Conservation (phyloP, 2,888 invertebrate genomes). For the Eilema sororculum region DNA sequence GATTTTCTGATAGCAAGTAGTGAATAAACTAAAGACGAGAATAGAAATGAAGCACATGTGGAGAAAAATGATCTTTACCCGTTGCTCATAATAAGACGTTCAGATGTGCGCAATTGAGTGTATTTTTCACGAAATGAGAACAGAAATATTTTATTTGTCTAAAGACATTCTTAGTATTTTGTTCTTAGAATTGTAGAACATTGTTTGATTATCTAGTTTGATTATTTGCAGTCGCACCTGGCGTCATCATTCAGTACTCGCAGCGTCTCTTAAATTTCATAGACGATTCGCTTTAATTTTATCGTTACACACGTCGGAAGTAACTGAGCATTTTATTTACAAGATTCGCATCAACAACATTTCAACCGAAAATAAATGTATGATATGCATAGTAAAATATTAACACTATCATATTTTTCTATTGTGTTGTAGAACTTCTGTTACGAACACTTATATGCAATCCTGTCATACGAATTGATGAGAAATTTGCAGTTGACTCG, state of each 20-base stretch:
- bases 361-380: slow-evolving; percentile 18
- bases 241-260: slow-evolving; percentile 27
- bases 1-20: slow-evolving; percentile 24
- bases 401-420: slow-evolving; percentile 24
- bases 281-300: slow-evolving; percentile 36
- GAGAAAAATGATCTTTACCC: slow-evolving; percentile 37
- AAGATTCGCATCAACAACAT: slow-evolving; percentile 30
- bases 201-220: slow-evolving; percentile 31
- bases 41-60: slow-evolving; percentile 38
- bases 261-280: slow-evolving; percentile 19
- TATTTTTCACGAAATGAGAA: slow-evolving; percentile 24
- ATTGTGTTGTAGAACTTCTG: background rate
- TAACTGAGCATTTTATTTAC: slow-evolving; percentile 37
- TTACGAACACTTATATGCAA: background rate
- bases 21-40: slow-evolving; percentile 31
- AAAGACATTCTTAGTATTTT: slow-evolving; percentile 5
- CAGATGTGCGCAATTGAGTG: slow-evolving; percentile 22
- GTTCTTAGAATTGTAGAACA: slow-evolving; percentile 14
- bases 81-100: slow-evolving; percentile 27
- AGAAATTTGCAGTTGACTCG: slow-evolving; percentile 6
- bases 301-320: slow-evolving; percentile 29
- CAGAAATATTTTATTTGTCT: slow-evolving; percentile 14
- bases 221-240: slow-evolving; percentile 29
- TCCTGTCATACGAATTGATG: slow-evolving; percentile 11
- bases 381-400: slow-evolving; percentile 22